Evolutionary conservation across 2,113 vertebrate species (phyloP).

Genomic region (Chauna torquata): DNA sequence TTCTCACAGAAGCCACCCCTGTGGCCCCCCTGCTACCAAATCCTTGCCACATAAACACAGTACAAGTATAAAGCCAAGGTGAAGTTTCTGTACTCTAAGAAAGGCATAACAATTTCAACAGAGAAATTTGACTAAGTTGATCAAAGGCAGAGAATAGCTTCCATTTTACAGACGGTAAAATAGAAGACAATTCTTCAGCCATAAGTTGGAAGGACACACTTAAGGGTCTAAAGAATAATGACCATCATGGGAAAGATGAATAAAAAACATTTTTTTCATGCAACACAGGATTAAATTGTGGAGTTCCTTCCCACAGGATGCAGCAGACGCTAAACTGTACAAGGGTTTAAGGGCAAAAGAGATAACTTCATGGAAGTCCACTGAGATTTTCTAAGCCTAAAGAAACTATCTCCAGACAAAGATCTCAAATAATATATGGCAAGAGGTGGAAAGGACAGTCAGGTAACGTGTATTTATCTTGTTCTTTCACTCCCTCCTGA

Average conservation of each 20-base stretch:
- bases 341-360: not conserved
- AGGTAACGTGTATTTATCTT: not conserved
- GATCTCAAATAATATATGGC: not conserved
- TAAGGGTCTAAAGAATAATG: not conserved
- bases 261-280: not conserved
- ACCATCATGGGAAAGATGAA: not conserved
- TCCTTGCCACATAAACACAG: no score
- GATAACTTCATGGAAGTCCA: not conserved
- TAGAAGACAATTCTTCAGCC: not conserved
- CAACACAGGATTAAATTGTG: not conserved
- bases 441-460: not conserved
- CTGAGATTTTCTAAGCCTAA: not conserved
- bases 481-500: not conserved
- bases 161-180: not conserved
- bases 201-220: not conserved
- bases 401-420: not conserved
- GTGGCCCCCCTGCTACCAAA: no score
- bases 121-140: not conserved
- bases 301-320: not conserved
- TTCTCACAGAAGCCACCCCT: no score
- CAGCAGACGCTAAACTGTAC: not conserved
- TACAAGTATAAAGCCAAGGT: not conserved
- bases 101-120: not conserved
- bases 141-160: not conserved
- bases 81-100: not conserved